Base-by-base conservation (phyloP, 2,888 invertebrate species). In the Phrixothrix hirtus region DNA sequence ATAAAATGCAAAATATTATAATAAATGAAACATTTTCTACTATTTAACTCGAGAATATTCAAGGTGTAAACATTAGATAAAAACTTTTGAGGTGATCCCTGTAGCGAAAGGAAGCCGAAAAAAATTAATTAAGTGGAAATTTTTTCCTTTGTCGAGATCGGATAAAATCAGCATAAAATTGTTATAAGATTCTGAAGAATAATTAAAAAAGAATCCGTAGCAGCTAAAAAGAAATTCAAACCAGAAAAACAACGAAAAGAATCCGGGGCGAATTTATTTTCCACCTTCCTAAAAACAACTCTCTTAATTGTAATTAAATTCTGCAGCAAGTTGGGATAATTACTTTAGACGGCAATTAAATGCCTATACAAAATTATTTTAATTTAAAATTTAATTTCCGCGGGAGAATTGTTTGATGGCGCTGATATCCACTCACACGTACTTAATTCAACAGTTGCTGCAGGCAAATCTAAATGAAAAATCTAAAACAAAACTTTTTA, bases 281-380 rank as follows among this genome's bases (percentile, higher is more conserved):
- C 47, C 41, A 47, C 51, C 56, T 46, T 45, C 49, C 42, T 49
- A 60, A 65, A 63, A 65, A 65, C 62, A 66, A 58, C 59, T 60
- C 56, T 41, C 60, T 62, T 65, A 67, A 67, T 67, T 65, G 62
- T 64, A 66, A 65, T 65, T 63, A 62, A 61, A 65, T 63, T 63
- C 46, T 50, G 58, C 53, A 47, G 49, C 54, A 57, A 54, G 55
- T 51, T 53, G 45, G 52, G 41, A 61, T 66, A 70, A 69, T 70
- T 68, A 65, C 64, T 62, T 66, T 60, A 57, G 65, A 62, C 62
- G 56, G 68, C 70, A 72, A 71, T 72, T 70, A 71, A 67, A 67
- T 65, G 67, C 65, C 71, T 65, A 70, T 72, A 70, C 63, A 70
- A 72, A 71, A 72, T 71, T 71, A 70, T 70, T 70, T 71, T 67